Base-by-base conservation (phyloP, 2,888 invertebrate genomes). In the Germaria angustata region DNA sequence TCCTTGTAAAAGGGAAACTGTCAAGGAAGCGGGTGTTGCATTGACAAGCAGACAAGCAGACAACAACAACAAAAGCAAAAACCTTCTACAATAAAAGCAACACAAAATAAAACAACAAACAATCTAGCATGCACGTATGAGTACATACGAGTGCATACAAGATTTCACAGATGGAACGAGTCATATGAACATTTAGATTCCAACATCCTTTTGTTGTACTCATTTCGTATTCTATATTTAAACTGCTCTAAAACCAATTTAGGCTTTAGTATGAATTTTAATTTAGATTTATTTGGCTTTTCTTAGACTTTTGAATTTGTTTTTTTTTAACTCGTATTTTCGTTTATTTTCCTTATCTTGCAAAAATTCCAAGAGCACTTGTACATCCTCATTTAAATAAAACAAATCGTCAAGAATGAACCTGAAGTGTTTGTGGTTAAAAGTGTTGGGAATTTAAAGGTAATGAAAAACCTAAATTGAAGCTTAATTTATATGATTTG, bases 201-300 rank as follows among this genome's bases (percentile, higher is more conserved):
- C 36, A 41, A 44, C 68, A 59, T 53, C 32, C 20, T 53, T 77
- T 41, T 9, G 8, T 44, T 61, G 51, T 17, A 22, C 46, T 76
- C 28, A 32, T 63, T 63, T 53, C 5, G 15, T 41, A 39, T 68
- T 51, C 36, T 53, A n/a, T 44, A 61, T 63, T 66, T 72, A 71
- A 66, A 66, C 49, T 51, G 17, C 22, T 76, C 63, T 65, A 59
- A 81, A 71, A 71, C 51, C 76, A 77, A 81, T 81, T 71, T 76
- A 46, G 32, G n/a, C 9, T 53, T 55, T 73, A 73, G 68, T 68
- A 57, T 44, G 72, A 72, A 72, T 79, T 72, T 65, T 32, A 75
- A 65, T 75, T 66, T 22, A 57, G 75, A 53, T 53, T 75, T 55
- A 55, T 32, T 55, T 53, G 41, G 28, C 1, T 53, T 51, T 51